phyloP scores from a whole-genome alignment of 2,888 invertebrate genomes.

The Cantharis rufa region DNA sequence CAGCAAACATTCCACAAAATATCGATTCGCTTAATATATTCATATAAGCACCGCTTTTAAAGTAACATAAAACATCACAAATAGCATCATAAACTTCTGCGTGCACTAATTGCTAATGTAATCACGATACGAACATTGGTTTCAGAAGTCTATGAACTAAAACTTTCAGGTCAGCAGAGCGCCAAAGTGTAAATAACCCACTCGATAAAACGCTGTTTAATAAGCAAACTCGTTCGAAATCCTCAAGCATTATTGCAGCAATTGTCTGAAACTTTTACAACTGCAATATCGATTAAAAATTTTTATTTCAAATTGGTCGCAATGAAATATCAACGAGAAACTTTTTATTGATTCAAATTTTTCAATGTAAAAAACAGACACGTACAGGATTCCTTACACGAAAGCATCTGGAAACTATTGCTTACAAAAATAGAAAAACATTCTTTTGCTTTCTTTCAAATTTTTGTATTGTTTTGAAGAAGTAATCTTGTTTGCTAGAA shows the following conservation, averaged over 20 bases:
- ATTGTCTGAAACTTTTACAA: not conserved
- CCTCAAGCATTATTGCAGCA: not conserved
- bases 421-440: no score
- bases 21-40: constrained; percentile 4
- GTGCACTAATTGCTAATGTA: constrained; percentile 28
- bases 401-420: no score
- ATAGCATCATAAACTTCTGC: constrained; percentile 21
- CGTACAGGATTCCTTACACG: no score
- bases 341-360: not conserved
- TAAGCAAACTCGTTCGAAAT: not conserved
- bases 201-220: constrained; percentile 1
- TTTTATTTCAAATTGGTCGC: not conserved
- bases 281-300: not conserved
- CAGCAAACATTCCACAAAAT: not conserved
- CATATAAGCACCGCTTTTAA: constrained; percentile 16
- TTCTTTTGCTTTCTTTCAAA: no score
- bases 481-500: no score
- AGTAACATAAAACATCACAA: constrained; percentile 25
- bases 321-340: not conserved
- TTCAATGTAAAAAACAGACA: no score
- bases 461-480: no score
- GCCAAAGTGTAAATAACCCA: constrained; percentile 8
- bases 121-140: constrained; percentile 23
- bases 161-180: constrained; percentile 17
- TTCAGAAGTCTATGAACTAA: constrained; percentile 21